Base-by-base conservation (phyloP, 2,888 invertebrate species). In the Yponomeuta sedellus region DNA sequence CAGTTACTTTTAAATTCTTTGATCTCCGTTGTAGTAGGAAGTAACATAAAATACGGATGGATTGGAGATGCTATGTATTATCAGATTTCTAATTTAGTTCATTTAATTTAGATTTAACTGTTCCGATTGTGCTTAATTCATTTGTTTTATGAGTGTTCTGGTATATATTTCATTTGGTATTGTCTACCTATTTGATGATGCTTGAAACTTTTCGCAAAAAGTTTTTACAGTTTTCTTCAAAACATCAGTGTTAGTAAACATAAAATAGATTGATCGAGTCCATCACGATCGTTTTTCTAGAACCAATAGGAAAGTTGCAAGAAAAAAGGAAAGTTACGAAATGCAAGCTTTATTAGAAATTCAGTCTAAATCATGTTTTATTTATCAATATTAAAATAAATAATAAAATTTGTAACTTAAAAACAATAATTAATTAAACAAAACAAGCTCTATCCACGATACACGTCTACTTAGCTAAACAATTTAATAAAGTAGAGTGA, bases 321-420 rank as follows among this genome's bases (percentile, higher is more conserved):
- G 44, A 52, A 52, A 52, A 52, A 16, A 52, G 44, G 44, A 16
- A 52, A 52, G 44, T 52, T 52, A 52, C 12, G 82, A 88, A 88
- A 84, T 78, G 83, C 88, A 90, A 91, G 91, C 90, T 90, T 90
- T 91, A 90, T 91, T 91, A 88, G 83, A 16, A 87, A 81, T 78
- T 89, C 86, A 90, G 88, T 91, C 89, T 86, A 86, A 82, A 83
- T 82, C 81, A 88, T 80, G 86, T 80, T 69, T 65, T 34, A 52
- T 16, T 16, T 52, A 16, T 52, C 44, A 52, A 52, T 52, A 52
- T 52, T 52, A 52, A 52, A 61, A 77, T 70, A 73, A 73, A 76
- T 72, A 75, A 73, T 78, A 79, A 81, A 83, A 77, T 81, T 77
- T 80, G 77, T 77, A n/a, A 72, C 71, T 74, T 71, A 57, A 58